Conservation (phyloP, 2,797 vertebrate species). For the Crenichthys baileyi region DNA sequence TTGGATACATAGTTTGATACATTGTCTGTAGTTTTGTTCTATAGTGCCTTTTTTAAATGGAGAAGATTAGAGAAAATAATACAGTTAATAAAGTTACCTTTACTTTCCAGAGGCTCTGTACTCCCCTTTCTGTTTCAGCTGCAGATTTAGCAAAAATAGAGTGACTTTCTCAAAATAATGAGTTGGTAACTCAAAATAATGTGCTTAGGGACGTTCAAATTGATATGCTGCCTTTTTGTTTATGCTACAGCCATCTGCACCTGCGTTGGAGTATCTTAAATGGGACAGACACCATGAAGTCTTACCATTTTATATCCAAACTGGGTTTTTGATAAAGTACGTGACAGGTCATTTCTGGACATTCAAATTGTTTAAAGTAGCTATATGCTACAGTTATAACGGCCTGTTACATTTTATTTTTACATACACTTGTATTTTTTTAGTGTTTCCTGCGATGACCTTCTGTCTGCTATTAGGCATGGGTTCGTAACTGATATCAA, state of each 20-base stretch:
- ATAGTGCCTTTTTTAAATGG: not conserved
- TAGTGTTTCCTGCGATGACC: not conserved
- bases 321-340: not conserved
- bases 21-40: not conserved
- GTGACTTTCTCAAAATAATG: slow-evolving; percentile 1
- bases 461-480: not conserved
- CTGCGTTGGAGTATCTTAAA: not conserved
- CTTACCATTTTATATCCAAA: not conserved
- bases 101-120: not conserved
- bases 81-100: not conserved
- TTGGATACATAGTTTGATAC: not conserved
- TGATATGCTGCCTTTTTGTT: not conserved
- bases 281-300: not conserved
- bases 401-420: not conserved
- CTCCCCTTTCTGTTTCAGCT: not conserved
- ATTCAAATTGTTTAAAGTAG: not conserved
- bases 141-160: not conserved
- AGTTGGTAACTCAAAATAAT: too few species aligned
- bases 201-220: not conserved
- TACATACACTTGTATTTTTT: not conserved
- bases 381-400: not conserved
- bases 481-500: not conserved
- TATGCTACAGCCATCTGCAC: not conserved
- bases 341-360: not conserved
- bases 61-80: not conserved